Percentiles rank a stretch among this genome's conserved stretches.
These are phyloP conservation scores for Tetrapedia diversipes DNA, from an alignment of 2,888 invertebrate genomes.

Conservation along the genomic window DNA sequence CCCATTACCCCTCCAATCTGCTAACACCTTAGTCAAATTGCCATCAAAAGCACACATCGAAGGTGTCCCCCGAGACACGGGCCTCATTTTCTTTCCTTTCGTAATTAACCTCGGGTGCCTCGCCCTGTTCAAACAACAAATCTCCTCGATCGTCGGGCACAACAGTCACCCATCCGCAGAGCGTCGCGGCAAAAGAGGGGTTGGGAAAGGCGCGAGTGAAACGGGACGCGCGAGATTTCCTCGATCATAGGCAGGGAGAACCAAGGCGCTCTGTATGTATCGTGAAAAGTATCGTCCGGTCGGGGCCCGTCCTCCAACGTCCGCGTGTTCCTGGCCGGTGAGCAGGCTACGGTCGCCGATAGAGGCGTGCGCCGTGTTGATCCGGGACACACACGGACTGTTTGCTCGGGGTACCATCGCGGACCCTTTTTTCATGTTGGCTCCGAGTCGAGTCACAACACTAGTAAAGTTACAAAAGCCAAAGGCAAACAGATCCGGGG, in stretches of 20 bases:
- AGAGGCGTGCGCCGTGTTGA: constrained; percentile 73
- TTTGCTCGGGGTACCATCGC: constrained; percentile 76
- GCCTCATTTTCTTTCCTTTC: background rate
- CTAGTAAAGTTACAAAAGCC: constrained; percentile 79
- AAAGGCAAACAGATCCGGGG: constrained; percentile 78
- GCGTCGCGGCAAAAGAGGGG: background rate
- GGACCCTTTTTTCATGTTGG: constrained; percentile 71
- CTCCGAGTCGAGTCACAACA: constrained; percentile 76
- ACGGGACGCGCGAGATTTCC: constrained; percentile 10
- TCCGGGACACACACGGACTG: constrained; percentile 75
- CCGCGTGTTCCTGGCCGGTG: constrained; percentile 37
- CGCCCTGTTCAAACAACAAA: constrained; percentile 25
- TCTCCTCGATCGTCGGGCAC: background rate
- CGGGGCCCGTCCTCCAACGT: constrained; percentile 25
- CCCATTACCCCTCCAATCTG: background rate
- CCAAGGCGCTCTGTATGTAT: no score
- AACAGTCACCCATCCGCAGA: constrained; percentile 1
- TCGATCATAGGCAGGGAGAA: constrained; percentile 11
- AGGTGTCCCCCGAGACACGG: background rate
- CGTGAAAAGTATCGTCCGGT: constrained; percentile 39
- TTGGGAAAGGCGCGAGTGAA: background rate
- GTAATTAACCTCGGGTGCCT: constrained; percentile 23
- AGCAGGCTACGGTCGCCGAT: constrained; percentile 60
- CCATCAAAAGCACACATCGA: background rate
- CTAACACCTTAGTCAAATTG: background rate